Evolutionary conservation across 1,140 invertebrate genomes (phyloP).

Genomic region (Stegodyphus mimosarum): DNA sequence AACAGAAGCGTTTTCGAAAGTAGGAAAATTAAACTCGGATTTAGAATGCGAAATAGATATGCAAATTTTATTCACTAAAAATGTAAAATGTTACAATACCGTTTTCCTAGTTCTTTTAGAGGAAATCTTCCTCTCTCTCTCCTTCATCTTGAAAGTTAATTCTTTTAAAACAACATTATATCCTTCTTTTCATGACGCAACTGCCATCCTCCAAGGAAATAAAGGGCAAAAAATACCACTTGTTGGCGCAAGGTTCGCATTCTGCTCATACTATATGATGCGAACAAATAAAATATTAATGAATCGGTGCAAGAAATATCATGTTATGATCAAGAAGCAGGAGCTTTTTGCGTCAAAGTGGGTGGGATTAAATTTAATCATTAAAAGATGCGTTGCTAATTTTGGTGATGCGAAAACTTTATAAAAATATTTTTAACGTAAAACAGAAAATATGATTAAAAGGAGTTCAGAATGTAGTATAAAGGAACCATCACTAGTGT

Average conservation of each 20-base stretch:
- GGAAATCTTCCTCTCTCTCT: not conserved
- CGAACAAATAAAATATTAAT: slow-evolving; percentile 26
- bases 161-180: slow-evolving; percentile 24
- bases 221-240: slow-evolving; percentile 23
- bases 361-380: too few species aligned
- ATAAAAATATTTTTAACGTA: too few species aligned
- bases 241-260: slow-evolving; percentile 17
- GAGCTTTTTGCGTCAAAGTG: too few species aligned
- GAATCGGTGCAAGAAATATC: not conserved
- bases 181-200: slow-evolving; percentile 30
- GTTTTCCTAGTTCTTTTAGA: not conserved
- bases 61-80: slow-evolving; percentile 15
- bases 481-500: too few species aligned
- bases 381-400: too few species aligned
- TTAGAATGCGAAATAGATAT: slow-evolving; percentile 20
- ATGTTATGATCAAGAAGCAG: too few species aligned
- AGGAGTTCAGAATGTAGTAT: too few species aligned
- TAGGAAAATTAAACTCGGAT: slow-evolving; percentile 26
- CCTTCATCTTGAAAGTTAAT: slow-evolving; percentile 9
- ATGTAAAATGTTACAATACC: slow-evolving; percentile 31
- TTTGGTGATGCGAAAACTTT: too few species aligned
- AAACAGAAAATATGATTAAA: too few species aligned
- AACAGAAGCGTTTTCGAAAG: too few species aligned
- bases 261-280: not conserved
- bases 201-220: slow-evolving; percentile 17